Percentiles rank a stretch among this genome's conserved stretches.
Conservation (phyloP, 2,113 vertebrate species). For the Scatophagus argus region DNA sequence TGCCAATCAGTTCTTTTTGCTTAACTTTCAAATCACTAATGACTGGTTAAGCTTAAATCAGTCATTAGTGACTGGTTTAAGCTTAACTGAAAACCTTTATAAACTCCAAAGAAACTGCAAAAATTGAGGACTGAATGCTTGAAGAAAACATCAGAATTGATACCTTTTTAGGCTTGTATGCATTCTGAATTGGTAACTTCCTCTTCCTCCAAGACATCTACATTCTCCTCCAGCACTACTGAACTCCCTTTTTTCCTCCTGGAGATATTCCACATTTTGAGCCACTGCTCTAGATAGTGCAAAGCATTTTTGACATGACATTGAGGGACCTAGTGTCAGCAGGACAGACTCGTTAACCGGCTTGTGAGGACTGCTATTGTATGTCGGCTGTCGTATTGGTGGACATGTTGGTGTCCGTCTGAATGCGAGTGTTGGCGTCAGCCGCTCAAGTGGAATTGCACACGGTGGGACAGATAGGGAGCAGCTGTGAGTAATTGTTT, state of each 20-base stretch:
- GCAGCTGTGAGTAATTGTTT: slow-evolving; percentile 83
- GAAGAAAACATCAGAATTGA: neutral
- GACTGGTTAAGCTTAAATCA: neutral
- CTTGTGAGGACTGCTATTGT: slow-evolving; percentile 16
- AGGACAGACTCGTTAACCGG: slow-evolving; percentile 3
- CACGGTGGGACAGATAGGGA: slow-evolving; percentile 70
- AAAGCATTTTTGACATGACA: slow-evolving; percentile 17
- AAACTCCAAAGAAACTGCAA: neutral
- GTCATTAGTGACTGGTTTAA: too few species aligned
- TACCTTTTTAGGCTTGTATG: neutral
- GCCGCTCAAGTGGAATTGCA: slow-evolving; percentile 68
- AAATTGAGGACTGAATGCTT: neutral
- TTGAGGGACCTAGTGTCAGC: slow-evolving; percentile 24
- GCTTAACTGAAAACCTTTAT: neutral
- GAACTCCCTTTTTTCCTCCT: neutral
- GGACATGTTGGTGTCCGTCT: slow-evolving; percentile 44
- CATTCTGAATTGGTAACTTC: neutral
- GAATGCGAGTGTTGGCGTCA: slow-evolving; percentile 37
- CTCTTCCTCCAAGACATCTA: neutral
- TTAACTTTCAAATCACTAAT: neutral
- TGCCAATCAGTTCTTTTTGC: neutral
- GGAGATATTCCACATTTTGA: neutral
- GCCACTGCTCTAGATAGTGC: neutral
- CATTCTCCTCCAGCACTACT: neutral
- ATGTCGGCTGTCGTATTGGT: neutral